Evolutionary conservation across 1,140 invertebrate genomes (phyloP).

Genomic region (Aradophagus sp.): DNA sequence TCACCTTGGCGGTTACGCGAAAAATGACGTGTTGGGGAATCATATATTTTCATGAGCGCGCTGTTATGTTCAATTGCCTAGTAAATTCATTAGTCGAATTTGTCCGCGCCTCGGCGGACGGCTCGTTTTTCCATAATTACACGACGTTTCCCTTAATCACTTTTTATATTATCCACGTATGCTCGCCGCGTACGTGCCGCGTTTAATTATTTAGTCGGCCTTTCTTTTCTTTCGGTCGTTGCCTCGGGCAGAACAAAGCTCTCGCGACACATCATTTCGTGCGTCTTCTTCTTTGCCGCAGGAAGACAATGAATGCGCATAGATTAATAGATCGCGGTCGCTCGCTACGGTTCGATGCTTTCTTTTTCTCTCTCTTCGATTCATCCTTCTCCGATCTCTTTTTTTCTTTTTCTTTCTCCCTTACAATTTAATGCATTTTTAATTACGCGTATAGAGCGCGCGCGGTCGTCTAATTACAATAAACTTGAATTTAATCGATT

Average conservation of each 20-base stretch:
- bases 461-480: slow-evolving; percentile 5
- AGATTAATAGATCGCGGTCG: too few relatives aligned
- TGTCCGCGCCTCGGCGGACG: slow-evolving; percentile 32
- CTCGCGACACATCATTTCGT: too few relatives aligned
- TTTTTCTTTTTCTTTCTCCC: too few relatives aligned
- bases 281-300: too few relatives aligned
- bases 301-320: too few relatives aligned
- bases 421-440: too few relatives aligned
- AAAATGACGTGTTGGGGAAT: slow-evolving; percentile 43
- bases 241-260: too few relatives aligned
- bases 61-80: slow-evolving; percentile 38
- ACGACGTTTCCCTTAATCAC: slow-evolving; percentile 38
- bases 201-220: slow-evolving; percentile 26
- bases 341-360: too few relatives aligned
- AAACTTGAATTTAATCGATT: slow-evolving; percentile 30
- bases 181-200: neutral
- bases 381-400: too few relatives aligned
- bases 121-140: slow-evolving; percentile 47
- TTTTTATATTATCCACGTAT: slow-evolving; percentile 35
- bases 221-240: too few relatives aligned
- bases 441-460: too few relatives aligned
- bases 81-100: slow-evolving; percentile 56
- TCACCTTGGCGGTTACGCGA: slow-evolving; percentile 34
- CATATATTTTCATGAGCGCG: slow-evolving; percentile 45
- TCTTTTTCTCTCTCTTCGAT: too few relatives aligned